phyloP scores from a whole-genome alignment of 2,797 vertebrate genomes.

The Taeniopygia guttata region DNA sequence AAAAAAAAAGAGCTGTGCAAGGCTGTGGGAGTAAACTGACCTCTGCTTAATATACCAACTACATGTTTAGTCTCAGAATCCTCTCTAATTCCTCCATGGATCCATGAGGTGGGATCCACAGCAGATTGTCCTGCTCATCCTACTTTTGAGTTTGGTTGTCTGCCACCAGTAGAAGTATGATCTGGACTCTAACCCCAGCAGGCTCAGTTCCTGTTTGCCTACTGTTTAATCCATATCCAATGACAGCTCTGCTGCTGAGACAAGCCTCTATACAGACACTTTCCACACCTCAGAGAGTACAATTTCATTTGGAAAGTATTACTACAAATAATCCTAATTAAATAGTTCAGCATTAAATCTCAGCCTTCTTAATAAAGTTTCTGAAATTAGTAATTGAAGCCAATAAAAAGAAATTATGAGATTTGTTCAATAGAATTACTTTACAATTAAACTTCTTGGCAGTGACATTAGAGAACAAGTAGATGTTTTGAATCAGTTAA shows the following conservation, averaged over 20 bases:
- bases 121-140: neutral
- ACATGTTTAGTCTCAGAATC: neutral
- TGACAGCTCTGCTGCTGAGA: neutral
- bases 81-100: neutral
- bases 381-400: neutral
- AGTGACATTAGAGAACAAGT: neutral
- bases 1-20: neutral
- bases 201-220: neutral
- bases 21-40: neutral
- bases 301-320: neutral
- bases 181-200: neutral
- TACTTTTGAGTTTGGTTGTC: neutral
- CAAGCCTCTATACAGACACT: neutral
- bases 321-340: neutral
- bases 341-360: neutral
- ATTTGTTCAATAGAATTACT: slow-evolving; percentile 9
- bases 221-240: neutral
- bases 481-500: slow-evolving; percentile 30
- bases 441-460: slow-evolving; percentile 30
- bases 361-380: neutral
- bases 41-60: neutral
- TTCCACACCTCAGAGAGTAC: neutral
- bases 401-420: neutral
- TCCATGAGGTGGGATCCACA: rapidly evolving
- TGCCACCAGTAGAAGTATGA: neutral